These are phyloP conservation scores for Fragum sueziense DNA, from an alignment of 2,888 invertebrate genomes.

Conservation along the genomic window DNA sequence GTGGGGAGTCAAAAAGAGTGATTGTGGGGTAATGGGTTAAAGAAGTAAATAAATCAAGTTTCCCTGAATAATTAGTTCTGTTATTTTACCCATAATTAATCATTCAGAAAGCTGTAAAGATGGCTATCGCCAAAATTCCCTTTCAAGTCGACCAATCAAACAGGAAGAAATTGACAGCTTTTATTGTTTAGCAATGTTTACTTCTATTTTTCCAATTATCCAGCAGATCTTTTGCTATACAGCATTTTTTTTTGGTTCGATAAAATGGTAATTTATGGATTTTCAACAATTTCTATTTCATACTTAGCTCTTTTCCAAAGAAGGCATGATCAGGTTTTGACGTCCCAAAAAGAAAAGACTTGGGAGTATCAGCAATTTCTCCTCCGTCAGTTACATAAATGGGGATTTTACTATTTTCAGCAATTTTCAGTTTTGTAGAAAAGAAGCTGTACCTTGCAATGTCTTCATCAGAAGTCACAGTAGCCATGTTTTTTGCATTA, in stretches of 20 bases:
- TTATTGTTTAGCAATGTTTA: constrained; percentile 14
- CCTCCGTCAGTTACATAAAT: too few relatives aligned
- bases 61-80: constrained; percentile 1
- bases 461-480: too few relatives aligned
- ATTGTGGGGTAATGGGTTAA: too few relatives aligned
- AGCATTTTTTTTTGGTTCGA: not conserved
- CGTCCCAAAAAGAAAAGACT: not conserved
- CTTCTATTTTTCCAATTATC: not conserved
- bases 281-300: not conserved
- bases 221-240: not conserved
- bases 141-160: constrained; percentile 3
- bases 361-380: not conserved
- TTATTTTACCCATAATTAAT: constrained; percentile 11
- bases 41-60: not conserved
- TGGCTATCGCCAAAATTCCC: constrained; percentile 1
- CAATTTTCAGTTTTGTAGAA: too few relatives aligned
- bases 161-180: not conserved
- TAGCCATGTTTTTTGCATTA: too few relatives aligned
- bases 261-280: not conserved
- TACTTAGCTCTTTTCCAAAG: not conserved
- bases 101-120: constrained; percentile 13
- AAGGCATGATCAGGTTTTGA: not conserved
- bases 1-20: too few relatives aligned
- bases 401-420: too few relatives aligned
- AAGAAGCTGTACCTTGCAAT: too few relatives aligned